These are phyloP conservation scores for Passerina amoena DNA, from an alignment of 2,113 vertebrate genomes.

Conservation along the genomic window DNA sequence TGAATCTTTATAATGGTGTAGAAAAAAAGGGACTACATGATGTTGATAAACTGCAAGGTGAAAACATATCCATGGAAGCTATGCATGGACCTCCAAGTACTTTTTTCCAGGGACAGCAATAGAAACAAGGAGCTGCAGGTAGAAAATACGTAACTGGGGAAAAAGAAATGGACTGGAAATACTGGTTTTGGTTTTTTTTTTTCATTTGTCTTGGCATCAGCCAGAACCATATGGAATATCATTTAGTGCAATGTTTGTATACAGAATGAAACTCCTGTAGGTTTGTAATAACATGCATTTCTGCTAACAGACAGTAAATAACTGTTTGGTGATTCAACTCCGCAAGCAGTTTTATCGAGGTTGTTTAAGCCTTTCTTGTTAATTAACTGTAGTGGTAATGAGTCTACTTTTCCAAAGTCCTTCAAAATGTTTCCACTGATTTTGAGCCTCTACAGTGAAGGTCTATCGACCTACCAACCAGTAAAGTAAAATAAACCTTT, in stretches of 20 bases:
- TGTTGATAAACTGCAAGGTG: not conserved
- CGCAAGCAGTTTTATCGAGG: not conserved
- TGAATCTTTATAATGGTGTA: not conserved
- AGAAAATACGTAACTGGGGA: accelerated
- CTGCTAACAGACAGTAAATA: not conserved
- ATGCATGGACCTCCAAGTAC: not conserved
- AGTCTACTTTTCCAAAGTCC: not conserved
- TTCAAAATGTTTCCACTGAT: not conserved
- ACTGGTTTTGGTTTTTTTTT: not conserved
- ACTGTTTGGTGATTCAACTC: not conserved
- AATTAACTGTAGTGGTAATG: not conserved
- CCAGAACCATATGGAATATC: not conserved
- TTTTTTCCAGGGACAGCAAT: not conserved
- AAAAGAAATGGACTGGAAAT: not conserved
- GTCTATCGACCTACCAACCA: not conserved
- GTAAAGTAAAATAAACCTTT: not conserved
- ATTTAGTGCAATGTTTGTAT: not conserved
- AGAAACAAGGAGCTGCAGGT: not conserved
- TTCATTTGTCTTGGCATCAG: not conserved
- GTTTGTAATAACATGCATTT: not conserved
- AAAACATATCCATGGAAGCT: accelerated
- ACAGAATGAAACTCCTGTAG: not conserved
- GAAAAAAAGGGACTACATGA: not conserved
- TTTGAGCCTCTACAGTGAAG: not conserved
- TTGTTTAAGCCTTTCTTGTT: not conserved